These are phyloP conservation scores for Tridacna gigas DNA, from an alignment of 2,888 invertebrate genomes.

Conservation along the genomic window DNA sequence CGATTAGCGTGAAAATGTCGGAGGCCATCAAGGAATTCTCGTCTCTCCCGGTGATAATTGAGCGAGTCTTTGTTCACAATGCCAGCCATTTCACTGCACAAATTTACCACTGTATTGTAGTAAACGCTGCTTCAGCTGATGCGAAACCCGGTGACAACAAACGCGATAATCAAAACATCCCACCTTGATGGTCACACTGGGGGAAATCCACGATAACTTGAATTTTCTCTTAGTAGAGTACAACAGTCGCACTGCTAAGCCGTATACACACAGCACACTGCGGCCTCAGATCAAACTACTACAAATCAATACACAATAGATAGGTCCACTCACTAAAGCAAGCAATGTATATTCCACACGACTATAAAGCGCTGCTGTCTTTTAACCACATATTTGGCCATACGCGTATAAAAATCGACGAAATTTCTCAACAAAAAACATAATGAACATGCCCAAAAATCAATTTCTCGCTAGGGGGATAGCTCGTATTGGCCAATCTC, in stretches of 20 bases:
- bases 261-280: conserved; percentile 48
- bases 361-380: conserved; percentile 60
- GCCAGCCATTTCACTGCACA: conserved; percentile 86
- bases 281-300: conserved; percentile 50
- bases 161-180: conserved; percentile 71
- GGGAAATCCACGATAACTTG: conserved; percentile 75
- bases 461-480: conserved; percentile 82
- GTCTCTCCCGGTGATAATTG: conserved; percentile 91
- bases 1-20: conserved; percentile 95
- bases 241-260: conserved; percentile 59
- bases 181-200: conserved; percentile 72
- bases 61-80: conserved; percentile 90
- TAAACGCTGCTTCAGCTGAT: conserved; percentile 65
- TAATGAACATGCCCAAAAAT: conserved; percentile 82
- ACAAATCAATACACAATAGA: conserved; percentile 61
- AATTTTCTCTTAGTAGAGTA: conserved; percentile 68
- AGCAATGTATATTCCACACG: conserved; percentile 64
- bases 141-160: conserved; percentile 68
- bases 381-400: conserved; percentile 78
- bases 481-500: conserved; percentile 74
- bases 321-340: conserved; percentile 60
- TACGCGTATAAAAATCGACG: conserved; percentile 78
- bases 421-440: conserved; percentile 83
- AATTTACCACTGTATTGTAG: conserved; percentile 36
- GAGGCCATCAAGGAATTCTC: conserved; percentile 93